phyloP scores from a whole-genome alignment of 2,888 invertebrate species.

The Argynnis bischoffii region DNA sequence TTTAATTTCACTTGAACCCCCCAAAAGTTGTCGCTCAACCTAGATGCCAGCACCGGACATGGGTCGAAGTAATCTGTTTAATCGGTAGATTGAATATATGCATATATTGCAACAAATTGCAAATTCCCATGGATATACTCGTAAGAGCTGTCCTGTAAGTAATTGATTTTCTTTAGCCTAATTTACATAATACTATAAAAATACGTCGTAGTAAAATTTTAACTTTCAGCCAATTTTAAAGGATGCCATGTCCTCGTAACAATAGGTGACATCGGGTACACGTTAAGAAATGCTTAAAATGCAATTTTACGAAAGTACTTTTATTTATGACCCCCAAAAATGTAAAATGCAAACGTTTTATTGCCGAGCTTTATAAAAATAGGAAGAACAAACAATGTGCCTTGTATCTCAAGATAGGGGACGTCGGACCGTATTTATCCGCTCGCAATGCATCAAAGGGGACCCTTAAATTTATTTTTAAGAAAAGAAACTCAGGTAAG shows the following conservation, averaged over 20 bases:
- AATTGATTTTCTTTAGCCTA: too few species aligned
- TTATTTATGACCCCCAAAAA: slow-evolving; percentile 79
- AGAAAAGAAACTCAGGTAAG: slow-evolving; percentile 55
- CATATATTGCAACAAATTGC: too few species aligned
- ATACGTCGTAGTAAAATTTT: slow-evolving; percentile 7
- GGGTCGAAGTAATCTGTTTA: slow-evolving; percentile 57
- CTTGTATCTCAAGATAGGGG: slow-evolving; percentile 70
- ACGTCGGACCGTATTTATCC: slow-evolving; percentile 68
- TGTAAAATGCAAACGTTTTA: slow-evolving; percentile 81
- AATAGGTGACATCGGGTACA: slow-evolving; percentile 63
- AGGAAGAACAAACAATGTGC: slow-evolving; percentile 77
- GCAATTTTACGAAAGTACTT: slow-evolving; percentile 76
- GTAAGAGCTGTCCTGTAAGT: too few species aligned
- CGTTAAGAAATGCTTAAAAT: slow-evolving; percentile 79
- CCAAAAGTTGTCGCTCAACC: slow-evolving; percentile 51
- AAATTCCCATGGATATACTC: too few species aligned
- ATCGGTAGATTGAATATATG: too few species aligned
- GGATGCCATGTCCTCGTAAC: slow-evolving; percentile 33
- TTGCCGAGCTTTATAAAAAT: slow-evolving; percentile 77
- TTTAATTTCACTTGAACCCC: slow-evolving; percentile 78
- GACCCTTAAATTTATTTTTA: slow-evolving; percentile 53
- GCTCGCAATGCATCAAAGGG: slow-evolving; percentile 50
- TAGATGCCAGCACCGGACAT: slow-evolving; percentile 63
- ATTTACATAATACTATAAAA: too few species aligned
- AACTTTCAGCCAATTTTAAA: slow-evolving; percentile 24